Base-by-base conservation (phyloP, 2,888 invertebrate species). In the Liopterus haemorrhoidalis region DNA sequence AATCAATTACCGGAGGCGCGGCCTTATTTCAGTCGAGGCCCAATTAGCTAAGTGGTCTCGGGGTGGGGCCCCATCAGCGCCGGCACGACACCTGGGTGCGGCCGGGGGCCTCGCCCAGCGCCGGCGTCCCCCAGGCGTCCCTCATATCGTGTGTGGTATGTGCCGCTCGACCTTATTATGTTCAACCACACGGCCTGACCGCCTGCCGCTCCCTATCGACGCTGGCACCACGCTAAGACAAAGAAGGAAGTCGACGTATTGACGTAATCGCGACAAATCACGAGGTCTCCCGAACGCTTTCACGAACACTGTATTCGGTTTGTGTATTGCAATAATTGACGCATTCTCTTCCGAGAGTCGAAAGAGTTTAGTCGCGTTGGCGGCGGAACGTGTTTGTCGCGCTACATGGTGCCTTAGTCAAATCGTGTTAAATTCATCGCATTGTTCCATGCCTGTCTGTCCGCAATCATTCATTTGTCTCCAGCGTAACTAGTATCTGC, bases 221-320 rank as follows among this genome's bases (percentile, higher is more conserved):
- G 30, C 24, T 45, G 45, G 36, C 43, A 43, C 37, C 36, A 39
- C 32, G 25, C 45, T 33, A 45, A 45, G 61, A 59, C 48, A 39
- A 56, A 61, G 55, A 42, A 53, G 59, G 64, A 65, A 56, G 54
- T 60, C 51, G 46, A 54, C 55, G 54, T 67, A 66, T 66, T 66
- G 67, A 67, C 66, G 66, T 65, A 65, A 65, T 60, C 56, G 60
- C 65, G 66, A 62, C 62, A 59, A 59, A 48, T 36, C 36, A 38
- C 61, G 61, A 54, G 38, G 35, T 40, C 48, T 31, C 44, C 48
- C 59, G 59, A 57, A 45, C 35, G 33, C 18, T 11, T 16, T n/a
- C 14, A 14, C 9, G n/a, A n/a, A n/a, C n/a, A n/a, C n/a, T n/a
- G n/a, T n/a, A n/a, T n/a, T n/a, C n/a, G n/a, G n/a, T n/a, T n/a